Evolutionary conservation across 1,140 invertebrate genomes (phyloP).

Genomic region (Camponotus pennsylvanicus): DNA sequence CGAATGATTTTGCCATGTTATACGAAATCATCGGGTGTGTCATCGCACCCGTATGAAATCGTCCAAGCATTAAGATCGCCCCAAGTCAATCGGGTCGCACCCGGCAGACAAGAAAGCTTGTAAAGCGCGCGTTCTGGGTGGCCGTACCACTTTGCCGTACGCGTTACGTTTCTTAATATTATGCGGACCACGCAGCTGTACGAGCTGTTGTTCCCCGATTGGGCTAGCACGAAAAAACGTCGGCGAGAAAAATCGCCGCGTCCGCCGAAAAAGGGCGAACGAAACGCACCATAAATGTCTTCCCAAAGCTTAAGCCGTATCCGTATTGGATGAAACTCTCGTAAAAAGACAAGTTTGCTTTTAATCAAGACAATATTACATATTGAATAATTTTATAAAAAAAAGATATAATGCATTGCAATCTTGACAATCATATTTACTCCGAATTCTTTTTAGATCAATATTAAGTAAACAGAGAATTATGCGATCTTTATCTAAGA

Average conservation of each 20-base stretch:
- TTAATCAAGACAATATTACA: not conserved
- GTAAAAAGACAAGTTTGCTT: not conserved
- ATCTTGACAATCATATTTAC: not conserved
- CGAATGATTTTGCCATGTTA: not conserved
- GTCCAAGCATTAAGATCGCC: slow-evolving; percentile 24
- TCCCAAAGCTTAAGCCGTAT: slow-evolving; percentile 19
- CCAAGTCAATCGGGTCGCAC: slow-evolving; percentile 30
- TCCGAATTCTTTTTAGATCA: too few species aligned
- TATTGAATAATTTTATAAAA: not conserved
- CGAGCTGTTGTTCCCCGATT: slow-evolving; percentile 57
- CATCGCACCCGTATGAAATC: slow-evolving; percentile 40
- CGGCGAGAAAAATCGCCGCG: slow-evolving; percentile 63
- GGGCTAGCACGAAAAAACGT: slow-evolving; percentile 47
- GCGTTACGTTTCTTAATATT: slow-evolving; percentile 76
- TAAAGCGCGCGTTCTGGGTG: slow-evolving; percentile 70
- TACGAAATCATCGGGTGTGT: not conserved
- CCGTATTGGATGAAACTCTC: not conserved
- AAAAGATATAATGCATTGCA: not conserved
- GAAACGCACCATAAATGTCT: slow-evolving; percentile 51
- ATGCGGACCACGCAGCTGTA: slow-evolving; percentile 73
- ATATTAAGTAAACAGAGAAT: too few species aligned
- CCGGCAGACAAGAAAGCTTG: slow-evolving; percentile 27
- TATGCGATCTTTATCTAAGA: not conserved
- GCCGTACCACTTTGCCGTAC: slow-evolving; percentile 69
- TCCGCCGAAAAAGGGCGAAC: slow-evolving; percentile 31